A percentile compares a stretch with the other conserved stretches of the same genome.
phyloP scores from a whole-genome alignment of 2,797 vertebrate genomes.

The Lithobates sylvaticus region DNA sequence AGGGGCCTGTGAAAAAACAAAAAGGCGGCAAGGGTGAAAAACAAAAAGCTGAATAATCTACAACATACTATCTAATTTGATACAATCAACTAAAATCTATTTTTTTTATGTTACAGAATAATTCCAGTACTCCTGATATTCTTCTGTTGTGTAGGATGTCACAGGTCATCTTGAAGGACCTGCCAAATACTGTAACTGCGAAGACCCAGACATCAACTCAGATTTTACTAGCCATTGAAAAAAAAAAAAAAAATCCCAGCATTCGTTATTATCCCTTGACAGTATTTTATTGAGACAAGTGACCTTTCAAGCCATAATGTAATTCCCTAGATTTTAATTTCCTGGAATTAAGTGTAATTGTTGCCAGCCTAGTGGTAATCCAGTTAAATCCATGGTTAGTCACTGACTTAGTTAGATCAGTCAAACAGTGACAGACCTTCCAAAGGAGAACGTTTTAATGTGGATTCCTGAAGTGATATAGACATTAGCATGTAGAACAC shows the following conservation, averaged over 20 bases:
- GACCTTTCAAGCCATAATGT: slow-evolving; percentile 64
- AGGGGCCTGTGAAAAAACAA: too few relatives aligned
- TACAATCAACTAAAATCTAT: too few relatives aligned
- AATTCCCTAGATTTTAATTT: slow-evolving; percentile 74
- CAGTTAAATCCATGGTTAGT: slow-evolving; percentile 73
- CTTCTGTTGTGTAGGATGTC: too few relatives aligned
- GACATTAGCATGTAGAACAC: slow-evolving; percentile 73
- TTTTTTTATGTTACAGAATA: too few relatives aligned
- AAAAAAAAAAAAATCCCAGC: slow-evolving; percentile 16
- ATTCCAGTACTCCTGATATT: too few relatives aligned
- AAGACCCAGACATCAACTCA: too few relatives aligned
- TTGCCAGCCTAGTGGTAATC: slow-evolving; percentile 69
- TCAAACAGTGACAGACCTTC: slow-evolving; percentile 67
- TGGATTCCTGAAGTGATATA: slow-evolving; percentile 71
- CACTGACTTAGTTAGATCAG: slow-evolving; percentile 72
- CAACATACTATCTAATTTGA: too few relatives aligned
- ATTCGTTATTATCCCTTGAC: slow-evolving; percentile 28
- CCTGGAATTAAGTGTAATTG: slow-evolving; percentile 73
- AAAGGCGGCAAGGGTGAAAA: too few relatives aligned
- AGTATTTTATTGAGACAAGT: slow-evolving; percentile 58
- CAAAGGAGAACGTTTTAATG: slow-evolving; percentile 65
- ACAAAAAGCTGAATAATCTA: too few relatives aligned
- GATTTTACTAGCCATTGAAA: neutral
- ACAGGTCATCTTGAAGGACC: too few relatives aligned
- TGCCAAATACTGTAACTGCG: too few relatives aligned